These are phyloP conservation scores for Xiphorhynchus erythropygius DNA, from an alignment of 2,797 vertebrate species.

Conservation along the genomic window DNA sequence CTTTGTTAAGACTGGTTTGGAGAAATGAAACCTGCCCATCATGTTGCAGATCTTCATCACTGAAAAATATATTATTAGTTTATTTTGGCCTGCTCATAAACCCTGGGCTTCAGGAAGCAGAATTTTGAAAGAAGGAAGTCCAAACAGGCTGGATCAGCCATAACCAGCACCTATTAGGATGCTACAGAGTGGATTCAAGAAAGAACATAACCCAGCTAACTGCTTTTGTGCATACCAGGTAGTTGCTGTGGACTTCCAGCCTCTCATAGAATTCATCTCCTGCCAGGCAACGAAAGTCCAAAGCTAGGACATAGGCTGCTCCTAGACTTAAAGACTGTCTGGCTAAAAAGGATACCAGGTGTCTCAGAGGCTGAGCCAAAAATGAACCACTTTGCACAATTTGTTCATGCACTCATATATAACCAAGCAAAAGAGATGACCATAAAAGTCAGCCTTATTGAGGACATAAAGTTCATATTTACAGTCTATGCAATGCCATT, in stretches of 20 bases:
- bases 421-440: background rate
- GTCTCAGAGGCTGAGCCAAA: background rate
- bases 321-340: background rate
- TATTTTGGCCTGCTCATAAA: background rate
- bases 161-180: background rate
- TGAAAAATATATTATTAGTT: background rate
- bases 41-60: background rate
- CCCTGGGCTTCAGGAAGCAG: background rate
- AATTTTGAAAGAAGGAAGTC: background rate
- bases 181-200: background rate
- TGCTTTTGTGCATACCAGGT: background rate
- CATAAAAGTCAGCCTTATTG: background rate
- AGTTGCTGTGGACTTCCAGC: background rate
- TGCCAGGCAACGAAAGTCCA: fast-evolving
- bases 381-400: background rate
- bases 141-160: fast-evolving
- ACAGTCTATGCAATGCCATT: background rate
- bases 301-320: background rate
- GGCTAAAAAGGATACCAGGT: background rate
- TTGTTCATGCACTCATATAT: background rate
- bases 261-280: background rate
- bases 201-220: background rate
- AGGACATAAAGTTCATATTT: background rate
- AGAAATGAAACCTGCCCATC: background rate
- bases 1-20: background rate